Percentiles rank a stretch among this genome's conserved stretches.
phyloP scores from a whole-genome alignment of 2,888 invertebrate genomes.

The Euzophera pinguis region DNA sequence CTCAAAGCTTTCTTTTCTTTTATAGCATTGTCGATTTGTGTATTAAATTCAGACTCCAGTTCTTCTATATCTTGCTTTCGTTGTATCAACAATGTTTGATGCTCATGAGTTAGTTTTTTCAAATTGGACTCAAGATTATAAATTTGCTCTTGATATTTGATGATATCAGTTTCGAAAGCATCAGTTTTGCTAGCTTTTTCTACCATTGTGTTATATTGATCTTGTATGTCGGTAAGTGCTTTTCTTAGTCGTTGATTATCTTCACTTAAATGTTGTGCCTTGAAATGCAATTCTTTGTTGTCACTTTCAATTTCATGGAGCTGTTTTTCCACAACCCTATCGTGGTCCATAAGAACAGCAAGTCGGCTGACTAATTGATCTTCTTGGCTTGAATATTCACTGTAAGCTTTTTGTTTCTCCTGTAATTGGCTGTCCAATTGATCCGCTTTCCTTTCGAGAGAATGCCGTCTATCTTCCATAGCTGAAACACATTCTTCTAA shows the following conservation, averaged over 20 bases:
- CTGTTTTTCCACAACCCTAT: constrained; percentile 82
- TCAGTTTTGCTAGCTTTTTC: constrained; percentile 57
- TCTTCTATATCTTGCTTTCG: constrained; percentile 67
- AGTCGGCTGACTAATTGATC: constrained; percentile 82
- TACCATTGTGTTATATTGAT: constrained; percentile 52
- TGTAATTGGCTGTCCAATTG: constrained; percentile 81
- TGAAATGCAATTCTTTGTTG: constrained; percentile 75
- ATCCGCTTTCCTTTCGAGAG: constrained; percentile 81
- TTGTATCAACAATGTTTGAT: constrained; percentile 57
- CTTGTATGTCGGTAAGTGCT: constrained; percentile 61
- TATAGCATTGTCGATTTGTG: constrained; percentile 64
- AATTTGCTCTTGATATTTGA: constrained; percentile 55
- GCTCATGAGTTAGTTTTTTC: constrained; percentile 53
- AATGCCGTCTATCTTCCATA: constrained; percentile 81
- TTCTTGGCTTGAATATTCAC: constrained; percentile 81
- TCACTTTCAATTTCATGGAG: constrained; percentile 80
- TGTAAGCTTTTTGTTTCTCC: constrained; percentile 78
- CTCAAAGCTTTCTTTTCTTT: constrained; percentile 71
- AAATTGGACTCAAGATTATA: constrained; percentile 64
- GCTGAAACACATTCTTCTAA: constrained; percentile 83
- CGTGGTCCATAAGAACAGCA: constrained; percentile 80
- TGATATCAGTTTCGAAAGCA: constrained; percentile 44
- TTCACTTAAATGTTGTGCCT: constrained; percentile 71
- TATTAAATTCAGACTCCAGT: constrained; percentile 67
- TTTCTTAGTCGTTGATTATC: constrained; percentile 73